A percentile compares a stretch with the other conserved stretches of the same genome.
These are phyloP conservation scores for Apodemia arnacis DNA, from an alignment of 2,888 invertebrate species.

Conservation along the genomic window DNA sequence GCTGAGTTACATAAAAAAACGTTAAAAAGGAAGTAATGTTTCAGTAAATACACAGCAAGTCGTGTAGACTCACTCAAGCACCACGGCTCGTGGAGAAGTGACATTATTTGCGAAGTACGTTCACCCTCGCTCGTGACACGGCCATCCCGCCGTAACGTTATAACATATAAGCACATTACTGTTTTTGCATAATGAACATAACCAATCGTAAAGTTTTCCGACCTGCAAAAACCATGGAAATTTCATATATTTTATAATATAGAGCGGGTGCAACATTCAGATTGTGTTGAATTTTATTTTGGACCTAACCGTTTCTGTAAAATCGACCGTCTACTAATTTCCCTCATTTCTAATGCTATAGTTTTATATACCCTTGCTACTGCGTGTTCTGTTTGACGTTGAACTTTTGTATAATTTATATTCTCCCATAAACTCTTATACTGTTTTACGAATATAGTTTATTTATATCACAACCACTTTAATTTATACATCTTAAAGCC, in stretches of 20 bases:
- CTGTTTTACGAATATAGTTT: too few species aligned
- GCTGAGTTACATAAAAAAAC: neutral
- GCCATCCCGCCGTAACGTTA: conserved; percentile 90
- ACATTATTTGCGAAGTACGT: conserved; percentile 89
- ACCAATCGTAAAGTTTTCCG: conserved; percentile 2
- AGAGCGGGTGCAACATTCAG: neutral
- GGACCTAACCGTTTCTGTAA: too few species aligned
- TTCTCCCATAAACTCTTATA: too few species aligned
- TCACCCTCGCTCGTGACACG: conserved; percentile 91
- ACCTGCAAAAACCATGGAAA: neutral
- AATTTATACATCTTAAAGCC: too few species aligned
- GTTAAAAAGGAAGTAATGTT: conserved; percentile 7
- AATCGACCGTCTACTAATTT: too few species aligned
- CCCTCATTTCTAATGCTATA: too few species aligned
- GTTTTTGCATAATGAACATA: conserved; percentile 22
- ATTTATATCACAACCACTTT: too few species aligned
- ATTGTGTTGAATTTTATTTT: too few species aligned
- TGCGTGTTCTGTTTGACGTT: too few species aligned
- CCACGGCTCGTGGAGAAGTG: neutral
- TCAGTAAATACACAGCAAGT: conserved; percentile 36
- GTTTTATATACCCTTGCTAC: too few species aligned
- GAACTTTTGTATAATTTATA: too few species aligned
- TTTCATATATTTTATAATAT: neutral
- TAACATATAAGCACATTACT: conserved; percentile 65
- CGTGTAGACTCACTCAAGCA: conserved; percentile 37